phyloP scores from a whole-genome alignment of 2,797 vertebrate species.

The Enteromius argenteus region DNA sequence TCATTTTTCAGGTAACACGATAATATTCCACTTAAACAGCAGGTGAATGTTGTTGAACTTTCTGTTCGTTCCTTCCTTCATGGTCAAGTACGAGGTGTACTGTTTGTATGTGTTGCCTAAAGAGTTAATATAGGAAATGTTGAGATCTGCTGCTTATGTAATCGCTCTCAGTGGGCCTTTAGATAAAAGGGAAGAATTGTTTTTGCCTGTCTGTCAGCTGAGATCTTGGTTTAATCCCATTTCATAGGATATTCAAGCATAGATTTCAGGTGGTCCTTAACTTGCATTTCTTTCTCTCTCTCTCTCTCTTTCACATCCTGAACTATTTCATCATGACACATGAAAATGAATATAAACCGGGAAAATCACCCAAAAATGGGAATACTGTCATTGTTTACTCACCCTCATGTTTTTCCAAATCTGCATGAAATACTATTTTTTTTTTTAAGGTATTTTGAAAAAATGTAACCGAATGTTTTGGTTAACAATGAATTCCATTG shows the following conservation, averaged over 20 bases:
- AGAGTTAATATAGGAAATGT: not conserved
- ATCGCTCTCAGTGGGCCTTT: not conserved
- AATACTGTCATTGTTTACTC: not conserved
- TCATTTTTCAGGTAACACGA: slow-evolving; percentile 25
- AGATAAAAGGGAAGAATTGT: not conserved
- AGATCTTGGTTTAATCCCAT: not conserved
- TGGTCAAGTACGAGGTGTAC: not conserved
- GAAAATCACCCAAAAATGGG: not conserved
- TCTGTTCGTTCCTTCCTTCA: not conserved
- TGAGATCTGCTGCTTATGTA: slow-evolving; percentile 6
- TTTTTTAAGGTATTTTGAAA: too few species aligned
- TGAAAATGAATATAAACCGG: not conserved
- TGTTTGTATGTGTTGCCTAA: not conserved
- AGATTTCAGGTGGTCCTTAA: not conserved
- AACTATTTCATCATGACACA: slow-evolving; percentile 6
- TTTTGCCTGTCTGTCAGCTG: not conserved
- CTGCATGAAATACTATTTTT: not conserved
- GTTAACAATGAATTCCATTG: not conserved
- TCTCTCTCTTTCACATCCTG: not conserved
- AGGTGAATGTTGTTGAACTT: not conserved
- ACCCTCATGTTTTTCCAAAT: not conserved
- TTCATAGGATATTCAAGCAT: not conserved
- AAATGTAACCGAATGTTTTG: not conserved
- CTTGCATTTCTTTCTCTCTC: not conserved
- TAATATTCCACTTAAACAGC: not conserved